These are phyloP conservation scores for Heliconius nattereri DNA, from an alignment of 1,140 invertebrate genomes.

Conservation along the genomic window DNA sequence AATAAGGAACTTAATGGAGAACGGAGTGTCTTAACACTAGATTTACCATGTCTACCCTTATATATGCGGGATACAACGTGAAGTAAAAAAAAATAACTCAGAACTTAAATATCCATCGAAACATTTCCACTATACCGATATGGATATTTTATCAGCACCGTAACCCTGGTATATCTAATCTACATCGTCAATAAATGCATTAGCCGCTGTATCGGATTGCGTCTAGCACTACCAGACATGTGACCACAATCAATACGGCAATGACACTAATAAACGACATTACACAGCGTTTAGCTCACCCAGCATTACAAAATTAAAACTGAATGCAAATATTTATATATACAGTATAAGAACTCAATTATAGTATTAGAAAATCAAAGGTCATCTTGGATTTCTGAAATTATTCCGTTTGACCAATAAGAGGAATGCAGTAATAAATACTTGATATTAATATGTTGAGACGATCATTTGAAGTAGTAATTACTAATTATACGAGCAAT, in stretches of 20 bases:
- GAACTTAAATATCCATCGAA: not conserved
- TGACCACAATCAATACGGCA: constrained; percentile 52
- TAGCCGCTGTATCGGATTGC: constrained; percentile 57
- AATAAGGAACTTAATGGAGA: no score
- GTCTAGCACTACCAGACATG: constrained; percentile 58
- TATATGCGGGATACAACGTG: no score
- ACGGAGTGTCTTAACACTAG: no score
- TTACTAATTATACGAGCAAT: constrained; percentile 9
- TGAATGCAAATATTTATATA: constrained; percentile 46
- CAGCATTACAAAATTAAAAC: constrained; percentile 42
- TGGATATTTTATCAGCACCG: not conserved
- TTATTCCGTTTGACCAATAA: constrained; percentile 41
- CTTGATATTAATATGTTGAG: constrained; percentile 11
- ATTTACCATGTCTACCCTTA: no score
- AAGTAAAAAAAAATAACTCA: not conserved
- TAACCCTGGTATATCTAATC: constrained; percentile 29
- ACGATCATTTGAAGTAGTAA: not conserved
- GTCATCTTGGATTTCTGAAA: constrained; percentile 40
- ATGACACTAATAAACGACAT: constrained; percentile 70
- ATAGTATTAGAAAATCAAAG: constrained; percentile 40
- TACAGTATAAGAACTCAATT: constrained; percentile 24
- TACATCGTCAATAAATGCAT: constrained; percentile 34
- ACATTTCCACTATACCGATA: not conserved
- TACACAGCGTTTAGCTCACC: constrained; percentile 52
- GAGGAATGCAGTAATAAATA: constrained; percentile 40